A percentile compares a stretch with the other conserved stretches of the same genome.
Conservation (phyloP, 2,888 invertebrate species). For the Caenorhabditis drosophilae region DNA sequence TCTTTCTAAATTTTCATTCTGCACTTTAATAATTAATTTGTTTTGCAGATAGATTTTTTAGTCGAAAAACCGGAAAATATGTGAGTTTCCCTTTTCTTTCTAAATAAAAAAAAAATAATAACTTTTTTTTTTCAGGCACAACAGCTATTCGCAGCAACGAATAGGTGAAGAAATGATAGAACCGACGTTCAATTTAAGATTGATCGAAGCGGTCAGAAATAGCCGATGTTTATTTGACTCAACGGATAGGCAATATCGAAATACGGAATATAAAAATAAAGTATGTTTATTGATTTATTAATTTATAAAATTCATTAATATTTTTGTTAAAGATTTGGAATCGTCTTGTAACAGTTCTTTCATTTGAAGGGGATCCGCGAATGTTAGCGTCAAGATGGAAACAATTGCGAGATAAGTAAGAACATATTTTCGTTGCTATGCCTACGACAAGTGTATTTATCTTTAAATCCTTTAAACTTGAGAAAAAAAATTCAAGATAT, state of each 20-base stretch:
- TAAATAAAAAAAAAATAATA: not conserved
- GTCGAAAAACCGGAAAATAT: too few species aligned
- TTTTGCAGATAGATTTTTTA: too few species aligned
- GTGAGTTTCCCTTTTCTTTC: not conserved
- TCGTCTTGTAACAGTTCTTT: constrained; percentile 47
- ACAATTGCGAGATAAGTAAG: constrained; percentile 61
- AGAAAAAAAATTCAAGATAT: not conserved
- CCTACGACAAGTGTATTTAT: not conserved
- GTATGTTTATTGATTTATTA: constrained; percentile 20
- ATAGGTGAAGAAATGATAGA: constrained; percentile 31
- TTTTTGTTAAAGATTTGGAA: constrained; percentile 37
- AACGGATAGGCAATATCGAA: constrained; percentile 59
- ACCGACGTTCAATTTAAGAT: constrained; percentile 59
- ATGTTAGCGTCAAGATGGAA: constrained; percentile 61
- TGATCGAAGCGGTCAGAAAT: constrained; percentile 62
- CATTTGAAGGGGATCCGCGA: constrained; percentile 59
- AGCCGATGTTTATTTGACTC: constrained; percentile 61
- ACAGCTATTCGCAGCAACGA: not conserved
- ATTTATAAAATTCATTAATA: not conserved
- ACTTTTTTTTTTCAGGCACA: too few species aligned
- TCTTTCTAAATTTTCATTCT: too few species aligned
- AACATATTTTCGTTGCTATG: not conserved
- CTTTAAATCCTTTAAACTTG: not conserved
- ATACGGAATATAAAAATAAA: constrained; percentile 58
- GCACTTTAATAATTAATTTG: too few species aligned